Percentiles rank a stretch among this genome's conserved stretches.
Evolutionary conservation across 1,140 invertebrate species (phyloP).

Genomic region (Wiebesia pumilae): DNA sequence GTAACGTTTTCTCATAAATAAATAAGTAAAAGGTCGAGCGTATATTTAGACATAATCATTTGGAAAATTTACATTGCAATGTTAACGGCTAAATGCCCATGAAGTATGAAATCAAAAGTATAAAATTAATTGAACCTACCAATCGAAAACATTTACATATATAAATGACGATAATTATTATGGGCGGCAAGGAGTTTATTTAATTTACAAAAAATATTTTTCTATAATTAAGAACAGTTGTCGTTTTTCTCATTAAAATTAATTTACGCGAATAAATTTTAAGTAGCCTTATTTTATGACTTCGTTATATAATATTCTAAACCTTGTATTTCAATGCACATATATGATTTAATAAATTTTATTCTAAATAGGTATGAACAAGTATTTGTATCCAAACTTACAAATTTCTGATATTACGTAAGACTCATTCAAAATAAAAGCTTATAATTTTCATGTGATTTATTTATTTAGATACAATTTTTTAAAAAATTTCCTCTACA

Average conservation of each 20-base stretch:
- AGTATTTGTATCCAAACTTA: not conserved
- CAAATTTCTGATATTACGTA: not conserved
- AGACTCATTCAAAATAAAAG: not conserved
- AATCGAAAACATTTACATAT: not conserved
- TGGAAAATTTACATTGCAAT: slow-evolving; percentile 15
- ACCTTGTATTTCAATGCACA: not conserved
- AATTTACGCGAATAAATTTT: not conserved
- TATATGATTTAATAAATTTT: slow-evolving; percentile 2
- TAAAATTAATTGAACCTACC: not conserved
- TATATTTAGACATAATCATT: slow-evolving; percentile 32
- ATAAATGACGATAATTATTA: not conserved
- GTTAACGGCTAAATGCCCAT: not conserved
- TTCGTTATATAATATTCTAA: not conserved
- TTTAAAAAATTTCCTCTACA: not conserved
- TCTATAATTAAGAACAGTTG: not conserved
- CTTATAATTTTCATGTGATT: not conserved
- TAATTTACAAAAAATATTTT: not conserved
- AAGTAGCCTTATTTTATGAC: not conserved
- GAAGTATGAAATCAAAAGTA: slow-evolving; percentile 6
- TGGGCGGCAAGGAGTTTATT: not conserved
- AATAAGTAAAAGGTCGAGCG: slow-evolving; percentile 11
- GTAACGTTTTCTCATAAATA: slow-evolving; percentile 24
- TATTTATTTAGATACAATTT: not conserved
- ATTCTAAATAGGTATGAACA: not conserved
- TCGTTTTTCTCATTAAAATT: not conserved